Percentiles rank a stretch among this genome's conserved stretches.
Conservation (phyloP, 2,797 vertebrate species). For the Hoplostethus mediterraneus region DNA sequence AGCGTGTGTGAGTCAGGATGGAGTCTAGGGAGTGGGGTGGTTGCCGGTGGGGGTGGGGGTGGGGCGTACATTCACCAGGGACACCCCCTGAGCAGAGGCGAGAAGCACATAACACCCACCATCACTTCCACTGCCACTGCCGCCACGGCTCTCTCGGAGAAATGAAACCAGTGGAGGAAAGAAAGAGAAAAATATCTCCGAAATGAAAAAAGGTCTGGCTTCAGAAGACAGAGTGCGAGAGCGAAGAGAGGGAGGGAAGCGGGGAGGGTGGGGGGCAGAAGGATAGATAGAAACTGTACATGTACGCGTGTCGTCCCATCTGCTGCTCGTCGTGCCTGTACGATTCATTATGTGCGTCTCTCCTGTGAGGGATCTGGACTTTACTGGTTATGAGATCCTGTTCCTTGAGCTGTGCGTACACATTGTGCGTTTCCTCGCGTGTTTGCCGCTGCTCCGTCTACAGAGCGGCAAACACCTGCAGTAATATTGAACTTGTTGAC, state of each 20-base stretch:
- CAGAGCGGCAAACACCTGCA: slow-evolving; percentile 55
- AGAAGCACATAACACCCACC: slow-evolving; percentile 9
- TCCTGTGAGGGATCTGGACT: slow-evolving; percentile 38
- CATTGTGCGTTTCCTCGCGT: slow-evolving; percentile 28
- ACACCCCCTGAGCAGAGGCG: slow-evolving; percentile 26
- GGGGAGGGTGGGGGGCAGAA: slow-evolving; percentile 3
- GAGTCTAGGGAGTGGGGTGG: slow-evolving; percentile 1
- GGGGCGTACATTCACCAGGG: slow-evolving; percentile 35
- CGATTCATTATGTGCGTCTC: slow-evolving; percentile 10
- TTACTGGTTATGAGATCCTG: slow-evolving; percentile 48
- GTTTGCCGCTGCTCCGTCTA: slow-evolving; percentile 41
- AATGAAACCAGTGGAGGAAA: slow-evolving; percentile 30
- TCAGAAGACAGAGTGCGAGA: slow-evolving; percentile 21
- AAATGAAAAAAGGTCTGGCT: slow-evolving; percentile 10
- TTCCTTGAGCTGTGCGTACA: slow-evolving; percentile 56
- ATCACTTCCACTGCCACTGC: slow-evolving; percentile 24
- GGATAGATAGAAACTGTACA: neutral
- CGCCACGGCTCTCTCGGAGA: slow-evolving; percentile 15
- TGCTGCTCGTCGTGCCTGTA: slow-evolving; percentile 11
- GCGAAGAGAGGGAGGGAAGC: neutral
- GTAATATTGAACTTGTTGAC: slow-evolving; percentile 69
- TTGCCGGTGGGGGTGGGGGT: slow-evolving; percentile 1
- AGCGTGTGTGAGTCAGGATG: slow-evolving; percentile 23
- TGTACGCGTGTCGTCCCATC: neutral
- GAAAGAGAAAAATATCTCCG: neutral